phyloP scores from a whole-genome alignment of 2,113 vertebrate genomes.

The Orycteropus afer region DNA sequence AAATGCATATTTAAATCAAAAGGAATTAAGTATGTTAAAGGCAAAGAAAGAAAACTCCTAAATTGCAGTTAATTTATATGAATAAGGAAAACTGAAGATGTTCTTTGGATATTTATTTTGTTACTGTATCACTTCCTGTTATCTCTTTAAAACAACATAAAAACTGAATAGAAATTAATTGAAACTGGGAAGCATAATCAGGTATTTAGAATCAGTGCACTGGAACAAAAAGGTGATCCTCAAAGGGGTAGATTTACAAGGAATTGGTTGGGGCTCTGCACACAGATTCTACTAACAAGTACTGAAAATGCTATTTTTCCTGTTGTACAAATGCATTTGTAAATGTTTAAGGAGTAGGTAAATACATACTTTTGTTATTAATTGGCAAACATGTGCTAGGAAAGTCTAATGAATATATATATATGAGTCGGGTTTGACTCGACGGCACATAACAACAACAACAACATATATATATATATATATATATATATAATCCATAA shows the following conservation, averaged over 20 bases:
- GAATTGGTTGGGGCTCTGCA: neutral
- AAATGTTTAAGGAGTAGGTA: neutral
- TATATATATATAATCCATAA: neutral
- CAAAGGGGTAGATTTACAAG: neutral
- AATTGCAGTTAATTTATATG: neutral
- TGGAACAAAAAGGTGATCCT: neutral
- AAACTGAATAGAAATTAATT: neutral
- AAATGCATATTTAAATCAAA: conserved; percentile 16
- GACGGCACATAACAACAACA: too few species aligned
- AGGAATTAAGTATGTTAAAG: neutral
- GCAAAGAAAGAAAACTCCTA: neutral
- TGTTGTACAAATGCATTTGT: neutral
- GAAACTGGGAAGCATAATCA: neutral
- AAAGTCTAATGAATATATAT: neutral
- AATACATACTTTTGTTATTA: neutral
- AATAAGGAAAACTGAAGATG: neutral
- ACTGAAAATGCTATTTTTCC: neutral
- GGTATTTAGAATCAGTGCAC: neutral
- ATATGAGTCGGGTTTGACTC: too few species aligned
- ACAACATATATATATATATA: too few species aligned
- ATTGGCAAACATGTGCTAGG: neutral
- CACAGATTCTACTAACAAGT: neutral
- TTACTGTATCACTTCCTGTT: neutral
- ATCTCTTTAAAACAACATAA: neutral
- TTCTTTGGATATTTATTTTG: neutral